Evolutionary conservation across 2,113 vertebrate species (phyloP), one percentile per base, ranked within the genome.

Genomic region (Cyprichromis sp.): DNA sequence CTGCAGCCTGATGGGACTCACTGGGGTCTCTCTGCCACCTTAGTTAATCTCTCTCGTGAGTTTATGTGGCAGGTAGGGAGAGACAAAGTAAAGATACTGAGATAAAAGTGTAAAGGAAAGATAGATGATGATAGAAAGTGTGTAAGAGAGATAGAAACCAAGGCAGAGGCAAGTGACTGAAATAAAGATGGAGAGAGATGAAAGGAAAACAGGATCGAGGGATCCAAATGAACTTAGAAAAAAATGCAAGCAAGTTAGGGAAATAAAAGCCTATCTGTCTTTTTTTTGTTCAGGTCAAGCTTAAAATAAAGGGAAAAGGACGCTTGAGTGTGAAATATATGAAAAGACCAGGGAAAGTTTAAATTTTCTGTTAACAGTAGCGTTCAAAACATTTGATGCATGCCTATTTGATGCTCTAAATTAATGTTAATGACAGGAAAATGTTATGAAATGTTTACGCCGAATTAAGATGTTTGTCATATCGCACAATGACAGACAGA

Each of bases 1-100:
- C 90, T 90, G 89, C 93, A 90, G 92, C 63, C 81, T 86, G 79
- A 76, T 47, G 45, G 79, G 90, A 87, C 88, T 86, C 83, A 16
- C 38, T 42, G 61, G 82, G 83, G 79, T 83, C 88, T 91, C 87
- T 68, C 38, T 85, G 38, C 63, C 14, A 38, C 36, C 34, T 40
- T 61, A 40, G 66, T 80, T 82, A 79, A 17, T 88, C 54, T 78
- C 54, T 89, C n/a, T 26, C 66, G 16, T 61, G 79, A 54, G 54
- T 73, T 81, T 55, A 34, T 59, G 47, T 83, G 84, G 71, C 66
- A 84, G 50, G 82, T 82, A 24, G 36, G 80, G 24, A 82, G 11
- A 76, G 71, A 80, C 55, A 38, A 36, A 90, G 81, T 68, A 54
- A 82, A 88, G 80, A 80, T 14, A n/a, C 84, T 24, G 57, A 84